Conservation (phyloP, 2,113 vertebrate species). For the Myotis lucifugus region DNA sequence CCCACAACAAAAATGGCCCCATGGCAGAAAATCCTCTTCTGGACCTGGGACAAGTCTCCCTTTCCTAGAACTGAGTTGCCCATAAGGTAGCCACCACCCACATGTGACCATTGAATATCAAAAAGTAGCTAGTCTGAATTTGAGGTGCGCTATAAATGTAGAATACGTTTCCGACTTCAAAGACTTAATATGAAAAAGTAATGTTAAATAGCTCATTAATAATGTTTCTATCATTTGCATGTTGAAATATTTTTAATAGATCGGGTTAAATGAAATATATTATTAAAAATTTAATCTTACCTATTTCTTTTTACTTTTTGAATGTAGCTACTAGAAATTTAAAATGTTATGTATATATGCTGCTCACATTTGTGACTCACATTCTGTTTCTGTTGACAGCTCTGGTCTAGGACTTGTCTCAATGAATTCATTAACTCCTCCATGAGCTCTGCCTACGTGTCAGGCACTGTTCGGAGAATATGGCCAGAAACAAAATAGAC, state of each 20-base stretch:
- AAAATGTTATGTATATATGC: neutral
- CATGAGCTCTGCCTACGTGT: neutral
- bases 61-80: neutral
- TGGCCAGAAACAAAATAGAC: neutral
- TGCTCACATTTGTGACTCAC: neutral
- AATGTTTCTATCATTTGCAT: neutral
- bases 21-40: neutral
- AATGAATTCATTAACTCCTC: neutral
- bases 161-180: neutral
- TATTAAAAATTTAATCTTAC: neutral
- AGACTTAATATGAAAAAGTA: neutral
- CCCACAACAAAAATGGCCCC: neutral
- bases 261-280: neutral
- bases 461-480: neutral
- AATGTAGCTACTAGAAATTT: neutral
- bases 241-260: conserved; percentile 32
- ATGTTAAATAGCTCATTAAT: neutral
- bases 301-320: neutral
- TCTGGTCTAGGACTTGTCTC: neutral
- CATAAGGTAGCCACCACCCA: neutral
- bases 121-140: neutral
- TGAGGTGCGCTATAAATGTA: neutral
- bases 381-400: neutral
- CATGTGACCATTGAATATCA: neutral
- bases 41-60: neutral